phyloP scores from a whole-genome alignment of 2,797 vertebrate genomes.

The Rhodeus uyekii region DNA sequence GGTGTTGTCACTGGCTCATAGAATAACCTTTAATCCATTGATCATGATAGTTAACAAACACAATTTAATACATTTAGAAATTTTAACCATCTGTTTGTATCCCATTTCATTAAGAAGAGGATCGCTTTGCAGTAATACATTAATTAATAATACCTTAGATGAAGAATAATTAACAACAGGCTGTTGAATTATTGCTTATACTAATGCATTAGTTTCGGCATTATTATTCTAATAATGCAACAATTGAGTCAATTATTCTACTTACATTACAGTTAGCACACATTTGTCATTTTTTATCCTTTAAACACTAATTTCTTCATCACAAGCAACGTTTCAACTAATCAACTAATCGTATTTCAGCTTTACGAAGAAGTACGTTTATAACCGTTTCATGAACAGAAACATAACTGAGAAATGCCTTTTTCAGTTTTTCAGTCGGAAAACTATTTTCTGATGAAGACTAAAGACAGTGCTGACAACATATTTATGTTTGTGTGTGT shows the following conservation, averaged over 20 bases:
- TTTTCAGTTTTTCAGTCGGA: not conserved
- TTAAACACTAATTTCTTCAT: not conserved
- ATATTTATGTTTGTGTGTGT: no score
- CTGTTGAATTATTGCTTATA: not conserved
- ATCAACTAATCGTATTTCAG: not conserved
- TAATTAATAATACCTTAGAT: not conserved
- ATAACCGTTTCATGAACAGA: not conserved
- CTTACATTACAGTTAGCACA: not conserved
- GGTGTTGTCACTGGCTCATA: slow-evolving; percentile 88
- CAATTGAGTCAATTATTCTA: not conserved
- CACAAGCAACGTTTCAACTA: not conserved
- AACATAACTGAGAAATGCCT: not conserved
- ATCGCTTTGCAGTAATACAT: not conserved
- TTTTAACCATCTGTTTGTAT: not conserved
- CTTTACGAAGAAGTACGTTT: not conserved
- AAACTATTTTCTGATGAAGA: no score
- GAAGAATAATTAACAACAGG: not conserved
- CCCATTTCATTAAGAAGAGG: not conserved
- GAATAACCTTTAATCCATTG: slow-evolving; percentile 77
- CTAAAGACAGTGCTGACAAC: no score
- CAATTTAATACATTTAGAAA: not conserved
- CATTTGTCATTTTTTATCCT: not conserved
- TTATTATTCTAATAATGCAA: not conserved
- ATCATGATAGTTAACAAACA: not conserved
- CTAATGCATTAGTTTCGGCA: not conserved